Evolutionary conservation across 2,888 invertebrate genomes (phyloP), one percentile per base, ranked within the genome.

Genomic region (Nowickia ferox): DNA sequence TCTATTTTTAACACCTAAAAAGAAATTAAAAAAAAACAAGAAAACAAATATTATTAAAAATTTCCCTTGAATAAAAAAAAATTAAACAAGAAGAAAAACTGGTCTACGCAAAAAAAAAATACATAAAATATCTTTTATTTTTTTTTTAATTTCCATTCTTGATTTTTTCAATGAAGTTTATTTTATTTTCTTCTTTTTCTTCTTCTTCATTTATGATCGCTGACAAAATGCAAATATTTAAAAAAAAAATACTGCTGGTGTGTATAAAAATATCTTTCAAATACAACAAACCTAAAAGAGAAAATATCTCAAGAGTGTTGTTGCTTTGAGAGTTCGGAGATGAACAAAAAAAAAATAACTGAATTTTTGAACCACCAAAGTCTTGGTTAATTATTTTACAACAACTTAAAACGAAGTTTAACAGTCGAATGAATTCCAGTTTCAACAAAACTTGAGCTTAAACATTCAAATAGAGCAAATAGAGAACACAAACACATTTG

Each of bases 341-440:
- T 15, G 0, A 10, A n/a, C n/a, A n/a, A 30, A 44, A 44, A 55
- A 44, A 30, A 30, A 46, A 9, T 30, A 46, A 48, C 17, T 30
- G 30, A 46, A 6, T 42, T 22, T 69, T 72, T 71, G 59, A 83
- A 83, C 83, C 83, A 77, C 83, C 83, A 83, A 77, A 83, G 57
- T 66, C 72, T 71, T 59, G 5, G 22, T 77, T 72, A 55, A 44
- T 44, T 57, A 59, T 61, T 74, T 81, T 46, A 66, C 80, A 71
- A 71, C 84, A 80, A 71, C 48, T 69, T 66, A 75, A 75, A 72
- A 76, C 76, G 74, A 82, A 57, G 71, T 78, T 74, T 61, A 72
- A 76, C 61, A 80, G 75, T 65, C 86, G 76, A 86, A 75, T 86
- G 86, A 86, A 83, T 86, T 83, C 79, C 86, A 83, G 86, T 79